Base-by-base conservation (phyloP, 2,113 vertebrate genomes). In the Neolamprologus sp. region DNA sequence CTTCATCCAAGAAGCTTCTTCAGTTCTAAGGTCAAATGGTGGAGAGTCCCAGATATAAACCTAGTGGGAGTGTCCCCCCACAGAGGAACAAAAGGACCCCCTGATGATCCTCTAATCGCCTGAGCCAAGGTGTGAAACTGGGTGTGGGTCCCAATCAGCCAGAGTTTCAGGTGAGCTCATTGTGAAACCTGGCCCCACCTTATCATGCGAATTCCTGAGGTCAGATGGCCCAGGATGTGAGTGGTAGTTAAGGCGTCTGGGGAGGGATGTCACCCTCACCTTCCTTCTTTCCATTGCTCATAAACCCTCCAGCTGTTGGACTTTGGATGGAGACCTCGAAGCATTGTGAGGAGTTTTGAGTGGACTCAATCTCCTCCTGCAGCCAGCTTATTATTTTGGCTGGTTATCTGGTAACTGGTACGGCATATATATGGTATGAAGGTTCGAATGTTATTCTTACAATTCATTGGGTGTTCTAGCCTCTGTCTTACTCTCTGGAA, bases 181-280 rank as follows among this genome's bases (percentile, higher is more conserved):
- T 37, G 35, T 37, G 35, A 37, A 37, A 37, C 35, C 35, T 37
- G 35, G 35, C 9, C 35, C 35, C 35, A 37, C 35, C 35, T 1
- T 37, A 37, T 5, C 35, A 37, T 37, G 35, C 0, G 9, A 37
- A 0, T 37, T 37, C 9, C 35, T 37, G 35, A 37, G 35, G 35
- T 37, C 35, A 10, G 35, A 37, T 37, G 35, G 35, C 35, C 35
- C 35, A 37, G 35, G 35, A 10, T 37, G 35, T 37, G 35, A 37
- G 35, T 37, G 35, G 35, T 9, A 1, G 9, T 37, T 37, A 10
- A 37, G 35, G 35, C 35, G 9, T 37, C 35, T 37, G 35, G 35
- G 33, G 2, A 37, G 4, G 35, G 35, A 37, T 2, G 9, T 37
- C 35, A 63, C 17, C 31, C 17, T 37, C 33, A 19, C 6, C 63